phyloP scores from a whole-genome alignment of 2,113 vertebrate species.

The Scolopax mira region DNA sequence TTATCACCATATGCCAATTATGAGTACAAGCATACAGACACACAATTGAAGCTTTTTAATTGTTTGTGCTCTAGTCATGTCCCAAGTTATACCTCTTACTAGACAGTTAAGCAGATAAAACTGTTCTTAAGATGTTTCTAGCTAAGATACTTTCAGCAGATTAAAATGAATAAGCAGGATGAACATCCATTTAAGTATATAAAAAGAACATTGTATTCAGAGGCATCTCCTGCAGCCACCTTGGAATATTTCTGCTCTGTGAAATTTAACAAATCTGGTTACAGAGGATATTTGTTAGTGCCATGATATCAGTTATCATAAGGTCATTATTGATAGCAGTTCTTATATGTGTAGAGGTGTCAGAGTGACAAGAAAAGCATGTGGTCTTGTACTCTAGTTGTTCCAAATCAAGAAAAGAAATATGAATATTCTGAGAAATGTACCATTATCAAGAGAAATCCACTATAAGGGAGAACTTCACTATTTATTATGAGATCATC shows the following conservation, averaged over 20 bases:
- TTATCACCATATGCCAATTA: background rate
- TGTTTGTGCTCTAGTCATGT: background rate
- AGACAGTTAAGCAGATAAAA: conserved; percentile 23
- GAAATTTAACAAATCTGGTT: background rate
- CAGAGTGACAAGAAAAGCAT: background rate
- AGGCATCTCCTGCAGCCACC: background rate
- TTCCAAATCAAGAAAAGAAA: background rate
- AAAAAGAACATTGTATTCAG: background rate
- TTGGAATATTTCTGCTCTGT: background rate
- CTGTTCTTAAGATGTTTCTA: conserved; percentile 34
- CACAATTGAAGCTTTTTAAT: background rate
- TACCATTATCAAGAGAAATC: background rate
- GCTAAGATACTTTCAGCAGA: conserved; percentile 33
- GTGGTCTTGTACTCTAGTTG: background rate
- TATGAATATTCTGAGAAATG: background rate
- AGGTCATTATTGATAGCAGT: background rate
- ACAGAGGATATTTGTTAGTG: background rate
- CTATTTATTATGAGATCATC: background rate
- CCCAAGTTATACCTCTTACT: background rate
- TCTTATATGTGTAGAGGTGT: background rate
- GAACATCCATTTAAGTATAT: background rate
- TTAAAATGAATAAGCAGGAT: conserved; percentile 47
- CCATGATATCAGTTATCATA: background rate
- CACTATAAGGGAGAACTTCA: background rate
- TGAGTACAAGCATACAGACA: background rate